Evolutionary conservation across 2,113 vertebrate species (phyloP).

Genomic region (Siniperca knerii): DNA sequence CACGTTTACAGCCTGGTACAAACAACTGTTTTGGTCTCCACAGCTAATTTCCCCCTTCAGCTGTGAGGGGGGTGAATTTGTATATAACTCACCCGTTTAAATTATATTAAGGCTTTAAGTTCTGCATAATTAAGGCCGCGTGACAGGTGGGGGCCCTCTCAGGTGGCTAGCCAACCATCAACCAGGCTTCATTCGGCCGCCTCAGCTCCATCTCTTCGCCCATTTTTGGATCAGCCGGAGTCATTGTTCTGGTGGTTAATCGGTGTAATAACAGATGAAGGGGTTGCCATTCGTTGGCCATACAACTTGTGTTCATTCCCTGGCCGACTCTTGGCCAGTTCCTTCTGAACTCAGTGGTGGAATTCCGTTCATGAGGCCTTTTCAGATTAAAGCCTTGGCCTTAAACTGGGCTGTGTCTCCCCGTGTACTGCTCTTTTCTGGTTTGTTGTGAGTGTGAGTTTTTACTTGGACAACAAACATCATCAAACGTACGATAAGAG

Average conservation of each 20-base stretch:
- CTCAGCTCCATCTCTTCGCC: no score
- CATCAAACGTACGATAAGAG: not conserved
- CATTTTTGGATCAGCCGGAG: no score
- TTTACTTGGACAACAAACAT: not conserved
- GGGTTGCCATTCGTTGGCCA: not conserved
- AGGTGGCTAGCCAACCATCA: no score
- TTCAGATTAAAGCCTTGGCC: constrained; percentile 26
- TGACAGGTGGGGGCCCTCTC: no score
- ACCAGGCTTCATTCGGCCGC: no score
- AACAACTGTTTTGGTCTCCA: no score
- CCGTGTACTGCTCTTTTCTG: not conserved
- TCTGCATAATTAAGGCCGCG: no score
- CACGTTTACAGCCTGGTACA: no score
- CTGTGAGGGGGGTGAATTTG: no score
- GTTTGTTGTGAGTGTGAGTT: not conserved
- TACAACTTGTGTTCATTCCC: constrained; percentile 18
- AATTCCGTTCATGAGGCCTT: constrained; percentile 50
- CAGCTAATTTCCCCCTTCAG: no score
- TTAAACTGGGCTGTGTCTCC: constrained; percentile 11
- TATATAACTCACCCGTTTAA: no score
- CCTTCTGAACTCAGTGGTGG: constrained; percentile 15
- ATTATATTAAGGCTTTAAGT: no score
- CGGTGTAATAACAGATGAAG: constrained; percentile 23
- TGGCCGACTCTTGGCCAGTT: constrained; percentile 27
- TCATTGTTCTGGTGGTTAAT: constrained; percentile 3